Conservation (phyloP, 2,797 vertebrate species). For the Tauraco hartlaubi region DNA sequence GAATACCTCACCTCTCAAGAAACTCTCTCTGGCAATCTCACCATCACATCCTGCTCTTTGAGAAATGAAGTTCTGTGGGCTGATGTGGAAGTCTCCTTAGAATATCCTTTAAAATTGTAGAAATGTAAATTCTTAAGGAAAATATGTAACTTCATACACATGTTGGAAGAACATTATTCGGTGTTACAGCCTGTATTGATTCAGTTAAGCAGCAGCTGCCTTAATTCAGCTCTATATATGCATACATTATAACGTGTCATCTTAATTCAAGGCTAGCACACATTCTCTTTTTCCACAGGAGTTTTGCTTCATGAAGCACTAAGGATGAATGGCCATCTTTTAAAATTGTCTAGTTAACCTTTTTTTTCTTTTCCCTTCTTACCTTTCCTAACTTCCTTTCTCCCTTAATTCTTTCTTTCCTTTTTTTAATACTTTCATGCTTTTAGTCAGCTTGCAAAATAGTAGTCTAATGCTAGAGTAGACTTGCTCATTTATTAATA, state of each 20-base stretch:
- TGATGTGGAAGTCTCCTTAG: accelerated
- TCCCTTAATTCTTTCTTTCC: background rate
- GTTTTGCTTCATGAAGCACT: background rate
- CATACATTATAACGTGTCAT: background rate
- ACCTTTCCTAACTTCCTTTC: background rate
- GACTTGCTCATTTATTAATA: background rate
- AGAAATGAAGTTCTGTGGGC: background rate
- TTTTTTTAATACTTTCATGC: background rate
- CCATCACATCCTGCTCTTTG: background rate
- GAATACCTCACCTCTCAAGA: background rate
- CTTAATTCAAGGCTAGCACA: background rate
- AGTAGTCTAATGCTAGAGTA: background rate
- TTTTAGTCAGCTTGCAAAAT: background rate
- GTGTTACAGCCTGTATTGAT: background rate
- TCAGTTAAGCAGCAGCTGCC: background rate
- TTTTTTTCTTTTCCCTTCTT: background rate
- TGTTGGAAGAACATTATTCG: background rate
- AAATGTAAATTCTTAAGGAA: background rate
- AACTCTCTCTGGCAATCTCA: background rate
- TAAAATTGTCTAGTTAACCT: background rate
- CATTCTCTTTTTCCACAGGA: background rate
- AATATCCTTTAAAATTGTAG: background rate
- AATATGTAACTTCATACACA: background rate
- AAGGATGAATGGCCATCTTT: background rate
- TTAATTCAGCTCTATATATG: background rate